phyloP scores from a whole-genome alignment of 2,113 vertebrate species.

The Esox niger region DNA sequence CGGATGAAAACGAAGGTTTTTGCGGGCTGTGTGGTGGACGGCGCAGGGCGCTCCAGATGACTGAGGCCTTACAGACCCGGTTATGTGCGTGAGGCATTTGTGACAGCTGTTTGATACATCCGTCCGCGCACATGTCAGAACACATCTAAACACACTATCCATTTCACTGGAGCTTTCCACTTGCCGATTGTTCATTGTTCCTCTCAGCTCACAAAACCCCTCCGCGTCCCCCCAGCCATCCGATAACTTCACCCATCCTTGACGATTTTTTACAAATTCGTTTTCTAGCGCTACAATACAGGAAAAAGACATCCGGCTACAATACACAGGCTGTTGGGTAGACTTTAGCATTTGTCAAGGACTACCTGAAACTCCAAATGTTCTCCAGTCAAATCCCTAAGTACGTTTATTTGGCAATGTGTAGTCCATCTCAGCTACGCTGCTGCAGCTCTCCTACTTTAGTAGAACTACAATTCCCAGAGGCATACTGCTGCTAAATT shows the following conservation, averaged over 20 bases:
- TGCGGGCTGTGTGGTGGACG: slow-evolving; percentile 26
- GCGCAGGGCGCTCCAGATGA: slow-evolving; percentile 31
- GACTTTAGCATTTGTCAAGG: no score
- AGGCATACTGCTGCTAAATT: slow-evolving; percentile 34
- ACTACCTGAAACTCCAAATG: no score
- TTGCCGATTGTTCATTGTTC: slow-evolving; percentile 65
- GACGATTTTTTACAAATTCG: no score
- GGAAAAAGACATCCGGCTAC: no score
- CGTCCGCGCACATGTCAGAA: slow-evolving; percentile 62
- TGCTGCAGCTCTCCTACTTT: slow-evolving; percentile 4
- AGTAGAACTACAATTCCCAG: slow-evolving; percentile 18
- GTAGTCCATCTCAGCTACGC: no score
- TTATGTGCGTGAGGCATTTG: not conserved
- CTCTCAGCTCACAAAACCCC: slow-evolving; percentile 46
- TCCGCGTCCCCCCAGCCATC: slow-evolving; percentile 2
- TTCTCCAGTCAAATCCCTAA: no score
- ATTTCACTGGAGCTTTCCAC: slow-evolving; percentile 59
- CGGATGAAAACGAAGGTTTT: slow-evolving; percentile 37
- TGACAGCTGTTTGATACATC: slow-evolving; percentile 67
- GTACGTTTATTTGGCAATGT: no score
- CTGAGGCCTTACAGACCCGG: slow-evolving; percentile 40
- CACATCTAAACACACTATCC: slow-evolving; percentile 56
- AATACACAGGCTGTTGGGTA: no score
- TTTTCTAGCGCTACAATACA: no score
- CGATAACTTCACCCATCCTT: not conserved